phyloP scores from a whole-genome alignment of 2,113 vertebrate species.

The Semicossyphus pulcher region DNA sequence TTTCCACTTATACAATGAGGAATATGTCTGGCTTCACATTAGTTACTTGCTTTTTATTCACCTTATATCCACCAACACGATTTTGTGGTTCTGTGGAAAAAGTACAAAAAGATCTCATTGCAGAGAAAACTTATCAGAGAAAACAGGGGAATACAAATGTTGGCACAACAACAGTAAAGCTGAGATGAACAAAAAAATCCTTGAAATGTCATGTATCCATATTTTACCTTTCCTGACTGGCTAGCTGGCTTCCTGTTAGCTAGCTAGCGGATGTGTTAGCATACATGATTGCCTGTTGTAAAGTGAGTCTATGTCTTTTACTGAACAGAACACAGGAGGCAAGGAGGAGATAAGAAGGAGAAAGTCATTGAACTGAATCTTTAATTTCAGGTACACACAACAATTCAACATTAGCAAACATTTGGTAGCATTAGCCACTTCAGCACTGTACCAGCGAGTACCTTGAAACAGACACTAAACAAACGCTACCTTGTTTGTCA shows the following conservation, averaged over 20 bases:
- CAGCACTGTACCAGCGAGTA: too few relatives aligned
- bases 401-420: too few relatives aligned
- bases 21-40: not conserved
- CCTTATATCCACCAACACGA: not conserved
- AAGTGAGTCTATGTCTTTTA: not conserved
- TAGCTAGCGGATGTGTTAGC: not conserved
- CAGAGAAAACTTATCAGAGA: conserved; percentile 1
- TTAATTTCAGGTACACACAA: too few relatives aligned
- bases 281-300: not conserved
- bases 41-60: not conserved
- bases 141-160: not conserved
- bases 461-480: too few relatives aligned
- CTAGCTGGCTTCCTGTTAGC: not conserved
- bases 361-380: too few relatives aligned
- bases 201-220: too few relatives aligned
- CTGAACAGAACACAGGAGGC: not conserved
- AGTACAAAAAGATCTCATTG: not conserved
- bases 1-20: not conserved
- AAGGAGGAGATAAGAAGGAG: too few relatives aligned
- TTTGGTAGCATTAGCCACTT: too few relatives aligned
- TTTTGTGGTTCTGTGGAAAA: not conserved
- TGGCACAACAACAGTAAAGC: too few relatives aligned
- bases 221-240: not conserved
- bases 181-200: not conserved
- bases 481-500: too few relatives aligned